phyloP scores from a whole-genome alignment of 2,113 vertebrate species.

The Pedetes capensis region DNA sequence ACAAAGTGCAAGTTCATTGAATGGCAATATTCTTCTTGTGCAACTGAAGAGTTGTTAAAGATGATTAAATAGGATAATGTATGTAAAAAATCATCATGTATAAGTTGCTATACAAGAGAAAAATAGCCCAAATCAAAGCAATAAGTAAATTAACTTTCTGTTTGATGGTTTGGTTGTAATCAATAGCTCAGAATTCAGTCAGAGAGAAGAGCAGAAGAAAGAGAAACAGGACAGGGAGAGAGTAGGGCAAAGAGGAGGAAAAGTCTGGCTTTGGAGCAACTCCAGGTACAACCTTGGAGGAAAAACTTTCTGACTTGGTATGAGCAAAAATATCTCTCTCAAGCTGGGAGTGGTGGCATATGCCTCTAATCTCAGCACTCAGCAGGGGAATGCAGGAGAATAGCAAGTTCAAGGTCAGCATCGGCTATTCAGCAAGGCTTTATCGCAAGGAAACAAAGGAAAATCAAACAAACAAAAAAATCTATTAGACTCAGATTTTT shows the following conservation, averaged over 20 bases:
- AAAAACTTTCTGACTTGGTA: background rate
- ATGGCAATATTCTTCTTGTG: background rate
- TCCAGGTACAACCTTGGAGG: background rate
- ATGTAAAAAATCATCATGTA: background rate
- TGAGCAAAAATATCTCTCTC: too few species aligned
- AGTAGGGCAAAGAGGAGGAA: background rate
- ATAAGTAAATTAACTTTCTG: background rate
- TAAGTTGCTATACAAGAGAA: background rate
- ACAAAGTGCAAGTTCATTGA: background rate
- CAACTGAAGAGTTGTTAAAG: background rate
- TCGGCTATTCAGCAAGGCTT: too few species aligned
- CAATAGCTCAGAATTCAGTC: background rate
- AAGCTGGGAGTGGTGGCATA: too few species aligned
- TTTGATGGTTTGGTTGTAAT: background rate
- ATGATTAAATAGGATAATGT: background rate
- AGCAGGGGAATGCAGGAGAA: too few species aligned
- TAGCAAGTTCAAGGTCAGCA: too few species aligned
- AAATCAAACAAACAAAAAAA: too few species aligned
- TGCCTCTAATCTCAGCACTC: too few species aligned
- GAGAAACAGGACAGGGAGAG: rapidly evolving
- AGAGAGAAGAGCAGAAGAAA: background rate
- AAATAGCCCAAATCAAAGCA: background rate
- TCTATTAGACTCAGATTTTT: background rate
- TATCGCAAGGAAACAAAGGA: too few species aligned
- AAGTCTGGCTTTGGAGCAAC: background rate